Conservation (phyloP, 2,888 invertebrate species). For the Folsomia candida region DNA sequence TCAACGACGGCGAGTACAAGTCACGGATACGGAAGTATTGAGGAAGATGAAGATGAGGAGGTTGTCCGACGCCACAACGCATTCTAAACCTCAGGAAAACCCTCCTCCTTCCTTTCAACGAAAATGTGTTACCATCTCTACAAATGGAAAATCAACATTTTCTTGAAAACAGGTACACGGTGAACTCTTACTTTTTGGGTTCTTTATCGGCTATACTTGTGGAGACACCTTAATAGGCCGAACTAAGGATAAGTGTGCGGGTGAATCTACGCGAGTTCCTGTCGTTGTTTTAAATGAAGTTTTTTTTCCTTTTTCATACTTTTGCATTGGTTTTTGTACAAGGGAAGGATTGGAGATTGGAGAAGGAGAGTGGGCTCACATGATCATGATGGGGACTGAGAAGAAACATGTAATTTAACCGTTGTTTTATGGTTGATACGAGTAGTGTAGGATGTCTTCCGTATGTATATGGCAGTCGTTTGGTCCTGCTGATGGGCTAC, state of each 20-base stretch:
- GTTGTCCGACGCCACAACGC: neutral
- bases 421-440: no score
- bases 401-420: no score
- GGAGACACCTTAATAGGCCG: no score
- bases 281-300: neutral
- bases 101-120: neutral
- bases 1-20: constrained; percentile 17
- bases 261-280: neutral
- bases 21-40: constrained; percentile 17
- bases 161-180: neutral
- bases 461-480: no score
- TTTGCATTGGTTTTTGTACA: neutral
- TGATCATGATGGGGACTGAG: no score
- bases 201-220: no score
- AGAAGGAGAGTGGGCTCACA: neutral
- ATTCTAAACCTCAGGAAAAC: neutral
- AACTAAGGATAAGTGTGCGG: no score
- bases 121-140: neutral
- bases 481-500: no score
- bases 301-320: neutral
- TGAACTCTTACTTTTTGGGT: no score
- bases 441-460: no score
- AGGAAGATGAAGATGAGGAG: constrained; percentile 12
- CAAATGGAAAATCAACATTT: constrained; percentile 12
- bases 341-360: neutral